phyloP scores from a whole-genome alignment of 2,113 vertebrate species.

The Pseudorasbora parva region DNA sequence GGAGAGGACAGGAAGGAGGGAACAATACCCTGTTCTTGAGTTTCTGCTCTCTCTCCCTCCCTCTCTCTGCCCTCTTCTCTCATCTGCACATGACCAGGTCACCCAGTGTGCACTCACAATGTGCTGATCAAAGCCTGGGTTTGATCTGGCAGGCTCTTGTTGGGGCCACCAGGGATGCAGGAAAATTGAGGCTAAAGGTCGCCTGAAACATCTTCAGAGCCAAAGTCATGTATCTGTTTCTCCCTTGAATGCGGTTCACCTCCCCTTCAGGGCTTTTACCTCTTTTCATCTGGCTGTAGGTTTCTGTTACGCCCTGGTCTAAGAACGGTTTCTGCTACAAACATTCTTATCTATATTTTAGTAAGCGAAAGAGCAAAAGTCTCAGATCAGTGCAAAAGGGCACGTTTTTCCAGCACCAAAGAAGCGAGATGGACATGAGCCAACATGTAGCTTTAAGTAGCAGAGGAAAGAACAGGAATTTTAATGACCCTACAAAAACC shows the following conservation, averaged over 20 bases:
- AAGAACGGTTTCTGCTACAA: not conserved
- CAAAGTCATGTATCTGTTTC: slow-evolving; percentile 50
- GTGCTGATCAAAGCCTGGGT: slow-evolving; percentile 54
- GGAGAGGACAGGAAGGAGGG: slow-evolving; percentile 58
- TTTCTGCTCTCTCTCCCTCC: not conserved
- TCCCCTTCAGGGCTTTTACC: slow-evolving; percentile 1
- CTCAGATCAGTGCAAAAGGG: slow-evolving; percentile 31
- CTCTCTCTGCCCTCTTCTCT: slow-evolving; percentile 16
- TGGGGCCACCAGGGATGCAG: slow-evolving; percentile 49
- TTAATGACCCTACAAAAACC: slow-evolving; percentile 74
- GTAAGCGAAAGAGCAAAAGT: slow-evolving; percentile 15
- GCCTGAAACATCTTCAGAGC: slow-evolving; percentile 55
- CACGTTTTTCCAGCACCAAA: slow-evolving; percentile 33
- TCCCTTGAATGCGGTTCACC: slow-evolving; percentile 32
- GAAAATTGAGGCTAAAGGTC: slow-evolving; percentile 52
- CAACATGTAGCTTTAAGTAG: slow-evolving; percentile 50
- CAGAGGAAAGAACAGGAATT: slow-evolving; percentile 69
- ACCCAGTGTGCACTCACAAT: slow-evolving; percentile 43
- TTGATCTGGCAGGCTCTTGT: slow-evolving; percentile 9
- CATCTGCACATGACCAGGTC: slow-evolving; percentile 47
- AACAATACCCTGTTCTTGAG: slow-evolving; percentile 59
- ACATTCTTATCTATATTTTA: slow-evolving; percentile 3
- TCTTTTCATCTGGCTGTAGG: slow-evolving; percentile 30
- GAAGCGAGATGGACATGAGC: slow-evolving; percentile 46
- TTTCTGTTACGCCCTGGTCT: slow-evolving; percentile 3